phyloP scores from a whole-genome alignment of 2,797 vertebrate species.

The Labeo calbasu region DNA sequence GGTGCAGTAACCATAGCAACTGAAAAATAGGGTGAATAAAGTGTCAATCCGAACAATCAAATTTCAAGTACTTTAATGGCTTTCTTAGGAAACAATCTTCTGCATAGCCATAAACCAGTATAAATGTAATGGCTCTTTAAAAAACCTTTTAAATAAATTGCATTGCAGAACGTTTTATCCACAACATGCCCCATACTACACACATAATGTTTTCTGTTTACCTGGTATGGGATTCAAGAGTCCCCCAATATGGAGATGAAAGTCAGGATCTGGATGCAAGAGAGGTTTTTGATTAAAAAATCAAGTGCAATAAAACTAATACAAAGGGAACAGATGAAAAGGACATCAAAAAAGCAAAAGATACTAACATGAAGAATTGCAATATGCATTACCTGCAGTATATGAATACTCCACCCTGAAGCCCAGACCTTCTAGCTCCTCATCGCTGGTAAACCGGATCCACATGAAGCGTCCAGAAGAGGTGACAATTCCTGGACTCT shows the following conservation, averaged over 20 bases:
- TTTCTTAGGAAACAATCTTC: not conserved
- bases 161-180: too few relatives aligned
- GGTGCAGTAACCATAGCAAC: constrained; percentile 11
- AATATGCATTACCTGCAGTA: constrained; percentile 84
- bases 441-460: constrained; percentile 95
- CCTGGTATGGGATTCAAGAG: constrained; percentile 97
- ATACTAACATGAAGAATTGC: not conserved
- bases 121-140: too few relatives aligned
- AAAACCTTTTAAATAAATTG: too few relatives aligned
- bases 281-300: not conserved
- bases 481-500: constrained; percentile 85
- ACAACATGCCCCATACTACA: not conserved
- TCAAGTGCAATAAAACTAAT: constrained; percentile 38
- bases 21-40: not conserved
- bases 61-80: not conserved
- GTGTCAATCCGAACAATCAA: not conserved
- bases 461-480: constrained; percentile 97
- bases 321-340: constrained; percentile 32
- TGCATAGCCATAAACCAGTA: not conserved
- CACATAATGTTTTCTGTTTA: constrained; percentile 63
- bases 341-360: not conserved
- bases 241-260: constrained; percentile 91
- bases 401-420: constrained; percentile 94
- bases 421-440: constrained; percentile 92
- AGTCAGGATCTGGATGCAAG: constrained; percentile 89